Percentiles rank a stretch among this genome's conserved stretches.
phyloP scores from a whole-genome alignment of 2,113 vertebrate species.

The Pseudonaja textilis region DNA sequence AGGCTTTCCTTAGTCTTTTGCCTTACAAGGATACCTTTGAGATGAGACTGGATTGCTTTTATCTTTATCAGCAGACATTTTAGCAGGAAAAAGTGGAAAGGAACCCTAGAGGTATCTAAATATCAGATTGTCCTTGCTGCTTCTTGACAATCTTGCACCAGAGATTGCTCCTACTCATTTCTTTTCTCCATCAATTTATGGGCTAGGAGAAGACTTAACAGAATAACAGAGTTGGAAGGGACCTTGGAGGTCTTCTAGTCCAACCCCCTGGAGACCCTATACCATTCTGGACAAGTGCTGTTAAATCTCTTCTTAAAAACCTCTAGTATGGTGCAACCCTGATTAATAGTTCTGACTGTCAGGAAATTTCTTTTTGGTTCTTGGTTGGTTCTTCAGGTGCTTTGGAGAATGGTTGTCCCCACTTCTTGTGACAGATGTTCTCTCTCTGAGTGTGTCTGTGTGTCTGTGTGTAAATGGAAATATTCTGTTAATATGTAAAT shows the following conservation, averaged over 20 bases:
- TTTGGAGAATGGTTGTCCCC: neutral
- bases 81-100: neutral
- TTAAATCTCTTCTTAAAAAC: neutral
- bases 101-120: neutral
- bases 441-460: neutral
- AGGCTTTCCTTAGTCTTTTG: neutral
- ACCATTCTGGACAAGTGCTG: neutral
- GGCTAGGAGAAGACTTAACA: neutral
- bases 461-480: neutral
- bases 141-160: neutral
- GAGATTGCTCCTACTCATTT: neutral
- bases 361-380: neutral
- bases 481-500: neutral
- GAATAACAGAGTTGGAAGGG: neutral
- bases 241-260: neutral
- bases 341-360: neutral
- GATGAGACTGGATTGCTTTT: neutral
- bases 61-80: neutral
- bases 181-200: neutral
- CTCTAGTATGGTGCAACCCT: neutral
- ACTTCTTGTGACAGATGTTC: neutral
- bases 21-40: neutral
- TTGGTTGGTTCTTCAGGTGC: neutral
- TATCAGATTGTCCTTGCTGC: neutral
- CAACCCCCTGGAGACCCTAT: neutral